These are phyloP conservation scores for Lepidochrysops patricia DNA, from an alignment of 2,888 invertebrate species.

Conservation along the genomic window DNA sequence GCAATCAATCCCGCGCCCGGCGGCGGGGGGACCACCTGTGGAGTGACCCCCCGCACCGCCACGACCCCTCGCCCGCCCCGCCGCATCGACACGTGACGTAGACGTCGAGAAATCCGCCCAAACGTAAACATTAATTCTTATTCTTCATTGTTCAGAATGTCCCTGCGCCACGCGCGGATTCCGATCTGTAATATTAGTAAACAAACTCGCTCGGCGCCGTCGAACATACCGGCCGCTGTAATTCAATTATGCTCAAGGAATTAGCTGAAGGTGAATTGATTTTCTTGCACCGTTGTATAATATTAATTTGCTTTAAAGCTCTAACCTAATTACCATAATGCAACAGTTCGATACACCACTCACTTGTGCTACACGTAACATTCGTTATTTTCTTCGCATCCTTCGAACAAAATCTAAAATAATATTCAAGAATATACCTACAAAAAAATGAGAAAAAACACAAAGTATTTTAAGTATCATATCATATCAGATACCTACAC, in stretches of 20 bases:
- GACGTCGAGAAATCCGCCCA: conserved; percentile 69
- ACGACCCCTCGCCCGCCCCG: conserved; percentile 30
- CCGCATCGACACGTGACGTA: conserved; percentile 66
- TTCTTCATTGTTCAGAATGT: conserved; percentile 70
- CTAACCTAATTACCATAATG: conserved; percentile 4
- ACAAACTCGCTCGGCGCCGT: conserved; percentile 48
- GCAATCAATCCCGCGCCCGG: conserved; percentile 68
- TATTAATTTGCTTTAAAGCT: conserved; percentile 10
- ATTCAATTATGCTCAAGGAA: conserved; percentile 56
- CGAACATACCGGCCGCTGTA: conserved; percentile 30
- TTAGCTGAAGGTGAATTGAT: conserved; percentile 34
- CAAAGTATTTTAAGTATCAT: background rate
- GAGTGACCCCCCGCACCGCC: conserved; percentile 36
- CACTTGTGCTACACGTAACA: too few species aligned
- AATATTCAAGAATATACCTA: background rate
- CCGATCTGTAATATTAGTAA: conserved; percentile 64
- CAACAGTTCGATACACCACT: background rate
- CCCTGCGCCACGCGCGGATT: conserved; percentile 59
- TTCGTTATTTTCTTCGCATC: background rate
- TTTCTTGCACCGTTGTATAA: conserved; percentile 19
- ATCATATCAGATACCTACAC: too few species aligned
- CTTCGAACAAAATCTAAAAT: background rate
- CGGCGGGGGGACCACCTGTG: conserved; percentile 56
- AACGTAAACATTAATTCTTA: conserved; percentile 75
- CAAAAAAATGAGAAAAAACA: background rate